Base-by-base conservation (phyloP, 2,888 invertebrate genomes). In the Nemotelus nigrinus region DNA sequence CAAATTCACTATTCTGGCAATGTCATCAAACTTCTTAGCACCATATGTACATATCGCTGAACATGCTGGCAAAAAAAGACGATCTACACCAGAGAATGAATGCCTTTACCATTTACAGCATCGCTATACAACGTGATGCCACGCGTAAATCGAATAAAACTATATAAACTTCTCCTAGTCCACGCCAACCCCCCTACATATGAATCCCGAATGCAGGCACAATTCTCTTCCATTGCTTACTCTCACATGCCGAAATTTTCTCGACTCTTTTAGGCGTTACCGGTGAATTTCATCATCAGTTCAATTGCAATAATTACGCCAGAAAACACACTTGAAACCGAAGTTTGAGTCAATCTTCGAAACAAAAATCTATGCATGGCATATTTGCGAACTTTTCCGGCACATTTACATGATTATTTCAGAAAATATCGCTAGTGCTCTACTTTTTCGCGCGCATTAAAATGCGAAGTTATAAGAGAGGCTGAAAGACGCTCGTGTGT, bases 181-280 rank as follows among this genome's bases (percentile, higher is more conserved):
- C 47, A 25, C 25, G 25, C 25, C 25, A 25, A 25, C 25, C 1
- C 25, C 25, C 25, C 25, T 25, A 25, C 25, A 25, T 25, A 25
- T 25, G 0, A 25, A 25, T 25, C 25, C 25, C 1, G 25, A 25
- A 25, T 25, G 25, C 25, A 25, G 25, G 6, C 50, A 8, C 50
- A 50, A 50, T 50, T 50, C 58, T 58, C 58, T 58, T 58, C 2
- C n/a, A 25, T 25, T 25, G 25, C 25, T 25, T 25, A 25, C 25
- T 25, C 25, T 25, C 25, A 25, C 25, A 25, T 25, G 41, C 70
- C 10, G 41, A 41, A 41, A 41, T 39, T 53, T 55, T 4, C 8
- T 8, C 10, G 25, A n/a, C 74, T 74, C 74, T 74, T 74, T 39
- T 74, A 74, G 74, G 74, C 74, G 74, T 74, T 74, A 74, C 74